phyloP scores from a whole-genome alignment of 1,140 invertebrate species.

The Neodiprion pinetum region DNA sequence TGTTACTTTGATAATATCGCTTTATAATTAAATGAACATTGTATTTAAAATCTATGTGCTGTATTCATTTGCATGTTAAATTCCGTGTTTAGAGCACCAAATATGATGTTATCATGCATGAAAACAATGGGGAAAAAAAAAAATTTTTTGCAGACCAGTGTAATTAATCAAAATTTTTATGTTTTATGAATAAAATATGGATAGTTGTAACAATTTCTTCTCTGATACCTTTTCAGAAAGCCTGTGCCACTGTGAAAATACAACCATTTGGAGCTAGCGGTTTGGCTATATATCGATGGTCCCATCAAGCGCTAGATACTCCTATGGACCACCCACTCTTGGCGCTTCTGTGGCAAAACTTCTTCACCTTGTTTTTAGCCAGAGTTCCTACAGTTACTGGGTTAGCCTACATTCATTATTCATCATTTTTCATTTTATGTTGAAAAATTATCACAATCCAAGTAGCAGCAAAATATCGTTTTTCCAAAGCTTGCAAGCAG shows the following conservation, averaged over 20 bases:
- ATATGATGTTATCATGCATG: too few relatives aligned
- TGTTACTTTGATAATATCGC: too few relatives aligned
- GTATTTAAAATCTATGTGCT: too few relatives aligned
- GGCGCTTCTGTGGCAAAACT: slow-evolving; percentile 81
- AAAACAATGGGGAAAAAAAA: too few relatives aligned
- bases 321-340: slow-evolving; percentile 75
- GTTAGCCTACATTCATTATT: slow-evolving; percentile 42
- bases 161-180: slow-evolving; percentile 4
- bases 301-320: slow-evolving; percentile 78
- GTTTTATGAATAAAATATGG: not conserved
- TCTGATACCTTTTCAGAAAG: slow-evolving; percentile 65
- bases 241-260: slow-evolving; percentile 67
- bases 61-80: too few relatives aligned
- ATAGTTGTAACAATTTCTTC: not conserved
- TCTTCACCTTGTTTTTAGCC: slow-evolving; percentile 78
- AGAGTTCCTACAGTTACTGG: slow-evolving; percentile 63
- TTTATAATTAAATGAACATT: too few relatives aligned
- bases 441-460: slow-evolving; percentile 19
- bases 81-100: too few relatives aligned
- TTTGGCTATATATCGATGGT: slow-evolving; percentile 80
- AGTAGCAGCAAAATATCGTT: not conserved
- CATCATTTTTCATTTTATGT: not conserved
- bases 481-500: not conserved
- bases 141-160: not conserved
- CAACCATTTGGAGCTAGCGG: slow-evolving; percentile 64